Evolutionary conservation across 1,140 invertebrate species (phyloP), one percentile per base, ranked within the genome.

Genomic region (Drosophila oshimai): DNA sequence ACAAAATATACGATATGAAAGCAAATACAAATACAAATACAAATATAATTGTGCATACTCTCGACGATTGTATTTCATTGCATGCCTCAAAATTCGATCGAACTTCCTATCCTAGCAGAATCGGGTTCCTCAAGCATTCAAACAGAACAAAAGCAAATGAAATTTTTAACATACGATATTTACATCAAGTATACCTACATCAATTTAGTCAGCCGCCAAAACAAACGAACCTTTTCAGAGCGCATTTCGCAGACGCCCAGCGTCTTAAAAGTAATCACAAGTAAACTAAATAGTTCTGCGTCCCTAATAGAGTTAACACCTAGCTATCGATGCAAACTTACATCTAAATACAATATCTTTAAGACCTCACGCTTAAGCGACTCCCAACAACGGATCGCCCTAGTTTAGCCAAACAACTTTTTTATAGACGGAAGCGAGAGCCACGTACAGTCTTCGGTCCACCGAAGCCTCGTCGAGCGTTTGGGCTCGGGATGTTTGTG

Each of bases 171-270:
- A 44, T 54, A 71, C 60, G 22, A 45, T 31, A 60, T 60, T 60
- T 69, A 78, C 58, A 57, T 74, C 58, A 65, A 62, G 46, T 29
- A 61, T 69, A 75, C 44, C 53, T 60, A 18, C 34, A 68, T 49
- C 29, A 61, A 41, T 29, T 49, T 33, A 70, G 53, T 64, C 58
- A 84, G 83, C 67, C 80, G 80, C 80, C 80, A 84, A 84, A 84
- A 69, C 39, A 68, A 60, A 17, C 24, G 15, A 41, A 44, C 73
- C 49, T 78, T 78, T 74, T 62, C 57, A 73, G 73, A 86, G 61
- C 71, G 80, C 80, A 84, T 84, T 84, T 71, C 70, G 60, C 81
- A 80, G 75, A 84, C 80, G 80, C 80, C 28, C 80, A 84, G 80
- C 80, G 80, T 86, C 50, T 83, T 51, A 83, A 83, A 77, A 83